These are phyloP conservation scores for Ethmia dodecea DNA, from an alignment of 2,888 invertebrate genomes.

Conservation along the genomic window DNA sequence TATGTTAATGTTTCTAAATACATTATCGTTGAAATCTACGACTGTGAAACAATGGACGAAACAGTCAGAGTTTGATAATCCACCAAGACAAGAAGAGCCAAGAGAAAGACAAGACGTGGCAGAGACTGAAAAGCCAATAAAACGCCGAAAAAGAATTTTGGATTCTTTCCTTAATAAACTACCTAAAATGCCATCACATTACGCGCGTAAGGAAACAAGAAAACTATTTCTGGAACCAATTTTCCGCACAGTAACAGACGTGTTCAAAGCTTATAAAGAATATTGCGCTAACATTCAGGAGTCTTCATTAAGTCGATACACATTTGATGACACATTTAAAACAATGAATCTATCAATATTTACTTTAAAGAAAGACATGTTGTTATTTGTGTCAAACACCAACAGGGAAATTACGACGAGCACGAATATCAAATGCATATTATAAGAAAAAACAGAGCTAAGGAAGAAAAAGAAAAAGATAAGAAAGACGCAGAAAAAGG, in stretches of 20 bases:
- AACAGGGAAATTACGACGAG: slow-evolving; percentile 21
- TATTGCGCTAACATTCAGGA: slow-evolving; percentile 10
- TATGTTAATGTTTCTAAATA: no score
- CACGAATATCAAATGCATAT: slow-evolving; percentile 18
- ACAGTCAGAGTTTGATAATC: no score
- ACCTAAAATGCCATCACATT: slow-evolving; percentile 27
- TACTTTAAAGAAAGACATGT: slow-evolving; percentile 24
- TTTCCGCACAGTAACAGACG: slow-evolving; percentile 23
- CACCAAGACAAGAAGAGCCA: no score
- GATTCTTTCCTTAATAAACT: slow-evolving; percentile 10
- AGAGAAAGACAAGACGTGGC: no score
- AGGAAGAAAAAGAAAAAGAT: slow-evolving; percentile 21
- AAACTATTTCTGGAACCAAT: slow-evolving; percentile 28
- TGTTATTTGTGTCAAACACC: slow-evolving; percentile 20
- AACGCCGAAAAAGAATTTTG: no score
- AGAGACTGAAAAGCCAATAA: no score
- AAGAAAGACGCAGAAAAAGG: neutral
- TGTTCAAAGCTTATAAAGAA: slow-evolving; percentile 18
- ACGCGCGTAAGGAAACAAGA: slow-evolving; percentile 20
- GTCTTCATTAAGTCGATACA: slow-evolving; percentile 21
- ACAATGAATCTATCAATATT: slow-evolving; percentile 25
- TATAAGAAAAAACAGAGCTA: slow-evolving; percentile 17
- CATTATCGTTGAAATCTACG: no score
- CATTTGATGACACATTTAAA: slow-evolving; percentile 21
- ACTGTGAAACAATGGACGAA: no score